Evolutionary conservation across 2,113 vertebrate species (phyloP), one percentile per base, ranked within the genome.

Genomic region (Myrmophylax atrothorax): DNA sequence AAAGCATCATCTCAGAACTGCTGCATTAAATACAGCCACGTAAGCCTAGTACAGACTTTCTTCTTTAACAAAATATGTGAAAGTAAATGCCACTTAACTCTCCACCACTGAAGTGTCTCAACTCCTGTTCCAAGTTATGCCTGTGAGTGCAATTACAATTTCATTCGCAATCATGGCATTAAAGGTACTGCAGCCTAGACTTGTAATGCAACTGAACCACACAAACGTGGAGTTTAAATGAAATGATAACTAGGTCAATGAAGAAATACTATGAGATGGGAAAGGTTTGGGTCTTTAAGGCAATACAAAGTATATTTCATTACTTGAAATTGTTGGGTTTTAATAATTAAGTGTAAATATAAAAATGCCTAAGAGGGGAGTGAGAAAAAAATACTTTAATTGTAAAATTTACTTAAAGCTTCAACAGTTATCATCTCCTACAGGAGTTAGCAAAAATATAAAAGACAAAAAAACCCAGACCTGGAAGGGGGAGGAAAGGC

Each of bases 281-380:
- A 97, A 97, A 97, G 89, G 91, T 97, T 97, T 97, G 97, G 95
- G 96, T 98, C 97, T 97, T 97, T 97, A 97, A 98, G 97, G 98
- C 97, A 97, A 97, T 97, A 97, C 91, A 97, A 98, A 98, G 98
- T 92, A 93, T 93, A 95, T 69, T 84, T 93, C 82, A 68, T 95
- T 97, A 97, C 96, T 58, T 96, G 93, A 98, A 96, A 70, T 18
- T 38, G 95, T 96, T 79, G 81, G 53, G 94, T 83, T 84, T 62
- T n/a, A 94, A 77, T 86, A 80, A 88, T 95, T 96, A 95, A 96
- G 96, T 97, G 94, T 96, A 95, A 92, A 95, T 96, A 97, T 93
- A 90, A 96, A 97, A 97, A 97, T 96, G 94, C 92, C 96, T 96
- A 96, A 97, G 98, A 97, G 96, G 96, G 97, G 93, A 94, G 95